These are phyloP conservation scores for Choloepus hoffmanni DNA, from an alignment of 2,113 vertebrate genomes.

Conservation along the genomic window DNA sequence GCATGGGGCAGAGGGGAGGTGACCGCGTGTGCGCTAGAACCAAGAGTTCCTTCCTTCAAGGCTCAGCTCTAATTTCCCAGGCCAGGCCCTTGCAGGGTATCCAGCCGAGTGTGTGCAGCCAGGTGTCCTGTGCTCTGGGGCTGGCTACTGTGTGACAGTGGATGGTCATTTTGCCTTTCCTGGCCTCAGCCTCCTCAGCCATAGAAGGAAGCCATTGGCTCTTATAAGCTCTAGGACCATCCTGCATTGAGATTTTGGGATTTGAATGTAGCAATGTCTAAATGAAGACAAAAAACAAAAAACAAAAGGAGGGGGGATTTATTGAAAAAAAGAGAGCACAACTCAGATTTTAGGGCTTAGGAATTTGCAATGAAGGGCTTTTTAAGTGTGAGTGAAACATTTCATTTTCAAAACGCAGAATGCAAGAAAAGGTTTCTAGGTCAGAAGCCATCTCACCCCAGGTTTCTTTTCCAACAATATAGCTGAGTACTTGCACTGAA, in stretches of 20 bases:
- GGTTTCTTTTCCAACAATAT: not conserved
- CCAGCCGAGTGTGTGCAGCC: no score
- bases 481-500: not conserved
- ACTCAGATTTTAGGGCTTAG: not conserved
- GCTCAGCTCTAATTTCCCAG: not conserved
- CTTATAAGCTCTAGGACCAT: not conserved
- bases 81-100: not conserved
- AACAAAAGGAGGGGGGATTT: not conserved
- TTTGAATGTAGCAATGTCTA: not conserved
- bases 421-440: not conserved
- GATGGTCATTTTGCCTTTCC: not conserved
- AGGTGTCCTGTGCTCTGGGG: not conserved
- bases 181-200: not conserved
- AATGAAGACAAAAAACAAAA: no score
- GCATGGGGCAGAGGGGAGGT: rapidly evolving
- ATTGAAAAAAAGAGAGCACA: not conserved
- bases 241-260: not conserved
- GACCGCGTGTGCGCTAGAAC: rapidly evolving
- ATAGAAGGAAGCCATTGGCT: not conserved
- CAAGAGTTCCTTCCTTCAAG: not conserved
- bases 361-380: not conserved
- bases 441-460: not conserved
- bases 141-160: not conserved
- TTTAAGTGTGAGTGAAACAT: not conserved
- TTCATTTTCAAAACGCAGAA: not conserved